A percentile compares a stretch with the other conserved stretches of the same genome.
These are phyloP conservation scores for Drosophila putrida DNA, from an alignment of 2,888 invertebrate genomes.

Conservation along the genomic window DNA sequence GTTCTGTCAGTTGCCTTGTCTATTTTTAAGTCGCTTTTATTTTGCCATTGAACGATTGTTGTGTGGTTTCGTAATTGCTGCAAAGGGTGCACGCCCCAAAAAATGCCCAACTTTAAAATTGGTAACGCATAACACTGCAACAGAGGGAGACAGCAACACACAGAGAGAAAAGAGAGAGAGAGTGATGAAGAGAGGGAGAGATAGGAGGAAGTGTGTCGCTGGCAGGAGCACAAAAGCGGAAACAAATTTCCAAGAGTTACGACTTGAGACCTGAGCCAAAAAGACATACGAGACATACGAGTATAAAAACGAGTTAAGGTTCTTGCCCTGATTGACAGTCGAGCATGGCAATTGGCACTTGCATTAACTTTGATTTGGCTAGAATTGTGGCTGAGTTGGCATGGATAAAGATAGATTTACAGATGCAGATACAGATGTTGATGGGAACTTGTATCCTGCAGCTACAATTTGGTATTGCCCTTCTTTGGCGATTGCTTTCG, in stretches of 20 bases:
- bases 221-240: constrained; percentile 63
- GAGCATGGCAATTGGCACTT: constrained; percentile 77
- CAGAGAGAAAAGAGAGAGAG: background rate
- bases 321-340: constrained; percentile 67
- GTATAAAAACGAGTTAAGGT: constrained; percentile 56
- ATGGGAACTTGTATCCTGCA: constrained; percentile 61
- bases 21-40: constrained; percentile 80
- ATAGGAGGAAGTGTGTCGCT: constrained; percentile 33
- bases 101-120: constrained; percentile 75
- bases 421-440: constrained; percentile 6
- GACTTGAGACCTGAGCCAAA: constrained; percentile 43
- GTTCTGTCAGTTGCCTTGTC: constrained; percentile 73
- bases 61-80: constrained; percentile 79
- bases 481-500: constrained; percentile 19
- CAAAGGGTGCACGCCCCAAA: constrained; percentile 62
- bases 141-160: constrained; percentile 5
- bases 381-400: constrained; percentile 35
- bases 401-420: constrained; percentile 1
- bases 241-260: constrained; percentile 73
- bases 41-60: constrained; percentile 79
- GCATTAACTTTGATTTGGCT: constrained; percentile 74
- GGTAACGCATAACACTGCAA: constrained; percentile 62
- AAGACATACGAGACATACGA: constrained; percentile 12
- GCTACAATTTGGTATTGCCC: constrained; percentile 47
- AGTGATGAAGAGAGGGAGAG: background rate